These are phyloP conservation scores for Acanthurus leucopareius DNA, from an alignment of 2,797 vertebrate genomes.

Conservation along the genomic window DNA sequence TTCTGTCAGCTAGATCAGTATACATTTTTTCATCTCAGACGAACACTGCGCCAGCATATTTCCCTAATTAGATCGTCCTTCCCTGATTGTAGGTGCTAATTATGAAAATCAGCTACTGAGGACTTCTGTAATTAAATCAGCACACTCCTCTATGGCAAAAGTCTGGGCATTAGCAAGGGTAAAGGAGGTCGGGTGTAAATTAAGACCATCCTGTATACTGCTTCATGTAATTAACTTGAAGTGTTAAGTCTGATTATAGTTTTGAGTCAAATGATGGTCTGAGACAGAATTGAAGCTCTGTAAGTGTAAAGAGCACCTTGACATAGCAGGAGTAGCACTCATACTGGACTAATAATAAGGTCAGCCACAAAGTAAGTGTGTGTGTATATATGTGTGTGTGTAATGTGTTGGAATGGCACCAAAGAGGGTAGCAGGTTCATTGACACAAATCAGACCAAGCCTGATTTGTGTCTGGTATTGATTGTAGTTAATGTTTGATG, in stretches of 20 bases:
- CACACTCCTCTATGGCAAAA: conserved; percentile 4
- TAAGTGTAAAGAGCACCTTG: conserved; percentile 36
- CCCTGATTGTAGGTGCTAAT: conserved; percentile 50
- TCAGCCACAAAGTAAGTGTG: conserved; percentile 20
- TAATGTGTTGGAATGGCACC: conserved; percentile 21
- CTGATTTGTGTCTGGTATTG: too few species aligned
- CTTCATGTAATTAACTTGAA: conserved; percentile 36
- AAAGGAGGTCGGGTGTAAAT: conserved; percentile 40
- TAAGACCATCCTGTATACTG: background rate
- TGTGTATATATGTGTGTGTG: conserved; percentile 13
- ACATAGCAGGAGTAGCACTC: conserved; percentile 29
- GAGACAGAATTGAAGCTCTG: conserved; percentile 13
- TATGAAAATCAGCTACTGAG: conserved; percentile 35
- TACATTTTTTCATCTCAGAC: conserved; percentile 26
- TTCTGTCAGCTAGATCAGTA: background rate
- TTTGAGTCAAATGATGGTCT: conserved; percentile 7
- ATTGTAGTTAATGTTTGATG: too few species aligned
- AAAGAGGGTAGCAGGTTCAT: conserved; percentile 1
- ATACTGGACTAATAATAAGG: conserved; percentile 18
- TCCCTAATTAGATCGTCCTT: conserved; percentile 34
- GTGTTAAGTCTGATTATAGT: conserved; percentile 17
- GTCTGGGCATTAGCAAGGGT: conserved; percentile 19
- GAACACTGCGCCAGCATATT: conserved; percentile 35
- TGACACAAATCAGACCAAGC: too few species aligned
- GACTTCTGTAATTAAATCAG: conserved; percentile 45